phyloP scores from a whole-genome alignment of 1,140 invertebrate genomes.

The Drosophila melanica region DNA sequence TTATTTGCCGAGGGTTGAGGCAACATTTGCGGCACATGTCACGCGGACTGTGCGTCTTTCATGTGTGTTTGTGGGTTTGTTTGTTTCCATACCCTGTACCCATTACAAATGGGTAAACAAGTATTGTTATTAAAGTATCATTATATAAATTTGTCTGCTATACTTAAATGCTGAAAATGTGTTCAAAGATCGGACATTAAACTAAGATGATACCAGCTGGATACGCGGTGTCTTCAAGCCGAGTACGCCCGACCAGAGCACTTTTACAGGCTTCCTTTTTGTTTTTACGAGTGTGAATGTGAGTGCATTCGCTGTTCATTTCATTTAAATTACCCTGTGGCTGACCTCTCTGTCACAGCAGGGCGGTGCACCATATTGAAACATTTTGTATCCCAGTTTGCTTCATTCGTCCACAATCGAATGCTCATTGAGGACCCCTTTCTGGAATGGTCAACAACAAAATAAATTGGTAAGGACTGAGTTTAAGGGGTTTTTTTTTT shows the following conservation, averaged over 20 bases:
- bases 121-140: too few relatives aligned
- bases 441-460: conserved; percentile 34
- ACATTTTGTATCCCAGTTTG: conserved; percentile 57
- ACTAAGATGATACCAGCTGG: not conserved
- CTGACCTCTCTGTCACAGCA: conserved; percentile 74
- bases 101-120: too few relatives aligned
- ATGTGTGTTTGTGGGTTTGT: conserved; percentile 35
- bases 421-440: conserved; percentile 61
- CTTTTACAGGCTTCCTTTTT: conserved; percentile 29
- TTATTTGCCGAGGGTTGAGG: conserved; percentile 57
- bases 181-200: too few relatives aligned
- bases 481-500: conserved; percentile 9
- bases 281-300: conserved; percentile 50
- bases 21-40: conserved; percentile 76
- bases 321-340: conserved; percentile 82
- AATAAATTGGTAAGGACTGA: not conserved
- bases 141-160: too few relatives aligned
- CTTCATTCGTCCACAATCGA: conserved; percentile 56
- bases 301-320: conserved; percentile 80
- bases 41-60: conserved; percentile 38
- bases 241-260: too few relatives aligned
- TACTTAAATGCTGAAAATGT: too few relatives aligned
- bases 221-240: too few relatives aligned
- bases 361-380: conserved; percentile 73
- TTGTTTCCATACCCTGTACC: conserved; percentile 2